Base-by-base conservation (phyloP, 2,113 vertebrate species). In the Ciconia boyciana region DNA sequence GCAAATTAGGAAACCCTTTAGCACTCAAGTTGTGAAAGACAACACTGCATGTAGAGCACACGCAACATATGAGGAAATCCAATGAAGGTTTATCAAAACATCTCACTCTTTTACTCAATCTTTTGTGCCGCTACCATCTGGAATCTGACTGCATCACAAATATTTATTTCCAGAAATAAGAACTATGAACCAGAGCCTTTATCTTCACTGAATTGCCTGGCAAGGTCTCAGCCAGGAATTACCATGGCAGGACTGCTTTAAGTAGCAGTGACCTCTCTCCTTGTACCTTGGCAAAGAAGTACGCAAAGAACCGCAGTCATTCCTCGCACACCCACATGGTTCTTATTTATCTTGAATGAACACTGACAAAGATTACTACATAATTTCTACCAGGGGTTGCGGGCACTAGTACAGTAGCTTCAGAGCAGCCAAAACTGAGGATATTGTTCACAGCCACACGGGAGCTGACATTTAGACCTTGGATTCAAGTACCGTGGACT, bases 311-410 rank as follows among this genome's bases (percentile, higher is more conserved):
- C 68, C 81, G 39, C 64, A 91, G 75, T 28, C 49, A 72, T 87
- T 87, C 85, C 85, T 83, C 36, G 7, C 72, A 83, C 75, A 4
- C 84, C 78, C 95, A 95, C 89, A 69, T 86, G 87, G 78, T 91
- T 96, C 90, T 93, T 93, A 89, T 91, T 97, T 94, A 93, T 94
- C 89, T 55, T 95, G 91, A 97, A 91, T 70, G 87, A 97, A 94
- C 32, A n/a, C 28, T 78, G n/a, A 24, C 54, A 75, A 81, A 93
- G 83, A 96, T 91, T 93, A 95, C 89, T 90, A 74, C 32, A 16
- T 95, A 92, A 95, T 93, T 95, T 83, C 70, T 91, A 95, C 58
- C 87, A 91, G 74, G 81, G 84, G 62, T 31, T 95, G 70, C 1
- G 26, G 91, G 78, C 58, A 87, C 70, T 70, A 34, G 8, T 39